Conservation (phyloP, 1,140 invertebrate genomes). For the Dryas iulia region DNA sequence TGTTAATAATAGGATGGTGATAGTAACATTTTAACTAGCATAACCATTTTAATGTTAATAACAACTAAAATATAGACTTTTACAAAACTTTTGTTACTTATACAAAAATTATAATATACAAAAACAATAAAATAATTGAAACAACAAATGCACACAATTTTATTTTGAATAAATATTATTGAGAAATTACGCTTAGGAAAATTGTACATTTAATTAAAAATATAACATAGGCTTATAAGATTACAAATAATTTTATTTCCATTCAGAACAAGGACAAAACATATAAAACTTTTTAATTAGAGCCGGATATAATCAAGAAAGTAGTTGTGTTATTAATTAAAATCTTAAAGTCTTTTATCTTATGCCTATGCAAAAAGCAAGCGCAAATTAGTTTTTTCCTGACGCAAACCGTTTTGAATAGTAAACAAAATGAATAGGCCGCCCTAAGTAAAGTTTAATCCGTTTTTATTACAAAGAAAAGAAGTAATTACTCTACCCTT, state of each 20-base stretch:
- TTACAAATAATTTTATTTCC: neutral
- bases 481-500: constrained; percentile 79
- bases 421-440: constrained; percentile 77
- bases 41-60: too few relatives aligned
- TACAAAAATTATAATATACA: too few relatives aligned
- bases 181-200: too few relatives aligned
- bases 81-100: too few relatives aligned
- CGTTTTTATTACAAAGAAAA: constrained; percentile 80
- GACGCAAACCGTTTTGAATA: constrained; percentile 72
- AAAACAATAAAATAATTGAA: too few relatives aligned
- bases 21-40: too few relatives aligned
- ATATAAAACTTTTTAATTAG: constrained; percentile 26
- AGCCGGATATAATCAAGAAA: constrained; percentile 27
- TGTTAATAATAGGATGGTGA: too few relatives aligned
- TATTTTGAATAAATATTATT: too few relatives aligned
- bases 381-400: constrained; percentile 72
- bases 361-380: constrained; percentile 31
- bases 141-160: too few relatives aligned
- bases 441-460: constrained; percentile 80
- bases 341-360: constrained; percentile 48
- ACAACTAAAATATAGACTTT: too few relatives aligned
- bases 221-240: neutral
- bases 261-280: neutral
- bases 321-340: constrained; percentile 50
- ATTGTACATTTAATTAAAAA: too few relatives aligned